A percentile compares a stretch with the other conserved stretches of the same genome.
Evolutionary conservation across 2,113 vertebrate genomes (phyloP).

Genomic region (Triplophysa rosa): DNA sequence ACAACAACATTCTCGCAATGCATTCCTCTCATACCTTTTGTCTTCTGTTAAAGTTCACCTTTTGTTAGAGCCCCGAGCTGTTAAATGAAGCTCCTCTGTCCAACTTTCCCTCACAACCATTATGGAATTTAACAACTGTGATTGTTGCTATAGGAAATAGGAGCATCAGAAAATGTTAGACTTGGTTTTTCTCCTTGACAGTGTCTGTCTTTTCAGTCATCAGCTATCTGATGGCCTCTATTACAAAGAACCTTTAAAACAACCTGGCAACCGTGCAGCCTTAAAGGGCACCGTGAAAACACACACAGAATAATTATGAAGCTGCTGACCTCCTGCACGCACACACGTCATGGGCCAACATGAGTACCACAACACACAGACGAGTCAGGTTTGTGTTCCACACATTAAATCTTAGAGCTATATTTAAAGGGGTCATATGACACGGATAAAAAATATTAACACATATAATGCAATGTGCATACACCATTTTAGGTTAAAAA

Average conservation of each 20-base stretch:
- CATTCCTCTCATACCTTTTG: constrained; percentile 11
- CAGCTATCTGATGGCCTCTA: constrained; percentile 31
- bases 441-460: too few species aligned
- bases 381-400: constrained; percentile 4
- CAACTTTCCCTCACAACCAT: neutral
- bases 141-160: neutral
- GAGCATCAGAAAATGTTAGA: constrained; percentile 12
- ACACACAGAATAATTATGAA: constrained; percentile 34
- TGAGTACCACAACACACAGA: neutral
- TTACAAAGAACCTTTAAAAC: constrained; percentile 32
- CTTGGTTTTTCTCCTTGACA: constrained; percentile 21
- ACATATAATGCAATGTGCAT: too few species aligned
- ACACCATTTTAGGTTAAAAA: too few species aligned
- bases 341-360: constrained; percentile 20
- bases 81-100: neutral
- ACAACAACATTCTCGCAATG: neutral
- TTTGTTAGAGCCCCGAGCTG: neutral
- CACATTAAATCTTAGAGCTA: neutral
- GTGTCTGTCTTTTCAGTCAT: constrained; percentile 23
- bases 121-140: constrained; percentile 4
- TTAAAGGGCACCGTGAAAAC: constrained; percentile 29
- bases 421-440: neutral
- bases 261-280: constrained; percentile 11
- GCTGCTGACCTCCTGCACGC: constrained; percentile 20
- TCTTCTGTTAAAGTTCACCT: constrained; percentile 19